Evolutionary conservation across 2,797 vertebrate genomes (phyloP).

Genomic region (Sebastes vulpes): DNA sequence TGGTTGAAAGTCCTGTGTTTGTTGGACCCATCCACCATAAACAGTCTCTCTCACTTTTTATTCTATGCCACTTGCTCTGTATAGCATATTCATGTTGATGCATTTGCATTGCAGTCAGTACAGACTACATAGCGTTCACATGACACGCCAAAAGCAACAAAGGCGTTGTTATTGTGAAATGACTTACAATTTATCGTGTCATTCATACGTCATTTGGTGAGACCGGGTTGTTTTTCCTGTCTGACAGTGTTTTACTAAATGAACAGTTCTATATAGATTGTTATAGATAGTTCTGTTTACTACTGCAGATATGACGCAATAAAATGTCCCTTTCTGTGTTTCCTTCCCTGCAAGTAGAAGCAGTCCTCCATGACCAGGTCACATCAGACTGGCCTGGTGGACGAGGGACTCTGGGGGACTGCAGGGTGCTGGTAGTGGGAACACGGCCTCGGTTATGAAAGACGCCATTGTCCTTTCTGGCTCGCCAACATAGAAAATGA

Average conservation of each 20-base stretch:
- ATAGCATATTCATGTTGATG: too few relatives aligned
- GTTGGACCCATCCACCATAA: too few relatives aligned
- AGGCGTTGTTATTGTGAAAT: background rate
- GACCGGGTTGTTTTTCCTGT: background rate
- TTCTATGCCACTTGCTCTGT: too few relatives aligned
- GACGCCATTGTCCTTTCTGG: constrained; percentile 76
- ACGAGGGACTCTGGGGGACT: constrained; percentile 66
- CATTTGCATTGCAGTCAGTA: background rate
- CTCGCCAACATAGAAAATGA: constrained; percentile 81
- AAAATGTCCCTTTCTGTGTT: constrained; percentile 12
- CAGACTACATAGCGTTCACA: background rate
- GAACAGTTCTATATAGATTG: background rate
- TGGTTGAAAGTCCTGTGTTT: too few relatives aligned
- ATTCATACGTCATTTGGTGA: background rate
- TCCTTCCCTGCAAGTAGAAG: background rate
- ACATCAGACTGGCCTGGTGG: constrained; percentile 47
- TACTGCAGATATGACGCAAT: background rate
- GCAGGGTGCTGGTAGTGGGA: constrained; percentile 74
- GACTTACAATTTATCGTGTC: background rate
- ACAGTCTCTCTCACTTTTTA: too few relatives aligned
- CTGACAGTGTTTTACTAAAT: background rate
- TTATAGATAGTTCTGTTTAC: background rate
- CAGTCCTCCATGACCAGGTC: constrained; percentile 60
- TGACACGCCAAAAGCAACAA: background rate
- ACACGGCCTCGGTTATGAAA: constrained; percentile 74